A percentile compares a stretch with the other conserved stretches of the same genome.
Evolutionary conservation across 2,797 vertebrate genomes (phyloP).

Genomic region (Falco cherrug): DNA sequence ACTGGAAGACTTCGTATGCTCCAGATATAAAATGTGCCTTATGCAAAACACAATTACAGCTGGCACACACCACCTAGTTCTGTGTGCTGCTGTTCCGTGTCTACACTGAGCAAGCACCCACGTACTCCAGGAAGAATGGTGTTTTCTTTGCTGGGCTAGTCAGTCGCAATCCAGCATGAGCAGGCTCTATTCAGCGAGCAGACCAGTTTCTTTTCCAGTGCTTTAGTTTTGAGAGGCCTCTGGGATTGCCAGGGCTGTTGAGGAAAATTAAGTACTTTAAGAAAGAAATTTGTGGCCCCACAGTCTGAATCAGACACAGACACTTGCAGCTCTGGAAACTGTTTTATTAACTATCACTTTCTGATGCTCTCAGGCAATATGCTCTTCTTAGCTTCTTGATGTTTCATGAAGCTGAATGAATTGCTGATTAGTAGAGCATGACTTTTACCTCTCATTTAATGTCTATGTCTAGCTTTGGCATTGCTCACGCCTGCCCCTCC

Average conservation of each 20-base stretch:
- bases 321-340: background rate
- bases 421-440: constrained; percentile 27
- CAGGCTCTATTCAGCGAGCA: background rate
- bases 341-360: background rate
- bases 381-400: background rate
- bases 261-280: background rate
- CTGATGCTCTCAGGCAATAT: background rate
- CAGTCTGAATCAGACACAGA: background rate
- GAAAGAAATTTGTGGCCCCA: background rate
- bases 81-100: background rate
- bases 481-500: background rate
- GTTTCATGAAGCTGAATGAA: constrained; percentile 17
- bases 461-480: constrained; percentile 28
- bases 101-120: background rate
- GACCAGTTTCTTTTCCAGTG: background rate
- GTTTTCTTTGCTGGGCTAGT: background rate
- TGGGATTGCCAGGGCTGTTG: background rate
- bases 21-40: background rate
- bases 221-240: background rate
- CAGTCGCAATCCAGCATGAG: background rate
- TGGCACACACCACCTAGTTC: background rate
- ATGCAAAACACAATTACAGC: background rate
- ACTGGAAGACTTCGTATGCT: background rate
- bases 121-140: background rate
- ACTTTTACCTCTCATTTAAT: constrained; percentile 46